These are phyloP conservation scores for Probaryconus sp. DNA, from an alignment of 1,140 invertebrate genomes.

Conservation along the genomic window DNA sequence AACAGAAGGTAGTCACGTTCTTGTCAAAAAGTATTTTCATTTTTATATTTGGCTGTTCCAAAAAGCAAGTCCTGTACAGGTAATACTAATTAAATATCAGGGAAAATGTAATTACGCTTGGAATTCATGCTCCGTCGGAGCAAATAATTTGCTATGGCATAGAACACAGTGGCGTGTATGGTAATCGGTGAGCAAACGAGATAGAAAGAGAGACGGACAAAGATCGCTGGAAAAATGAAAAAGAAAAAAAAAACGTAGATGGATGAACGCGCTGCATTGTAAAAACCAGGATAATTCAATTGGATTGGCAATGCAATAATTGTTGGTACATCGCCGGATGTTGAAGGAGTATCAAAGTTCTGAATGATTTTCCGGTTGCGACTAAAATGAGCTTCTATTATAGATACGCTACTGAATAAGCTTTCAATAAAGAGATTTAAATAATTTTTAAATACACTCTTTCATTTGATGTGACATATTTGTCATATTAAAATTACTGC, in stretches of 20 bases:
- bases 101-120: constrained; percentile 78
- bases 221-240: constrained; percentile 24
- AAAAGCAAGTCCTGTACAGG: constrained; percentile 60
- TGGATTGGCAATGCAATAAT: constrained; percentile 70
- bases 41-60: constrained; percentile 54
- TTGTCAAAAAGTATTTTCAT: constrained; percentile 34
- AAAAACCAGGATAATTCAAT: constrained; percentile 73
- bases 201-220: constrained; percentile 53
- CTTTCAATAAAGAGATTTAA: too few relatives aligned
- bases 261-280: constrained; percentile 68
- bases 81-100: constrained; percentile 79
- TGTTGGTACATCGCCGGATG: constrained; percentile 57
- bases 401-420: background rate
- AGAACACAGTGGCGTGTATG: constrained; percentile 73
- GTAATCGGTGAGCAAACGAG: constrained; percentile 69
- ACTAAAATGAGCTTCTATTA: background rate
- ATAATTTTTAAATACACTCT: too few relatives aligned
- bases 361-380: background rate
- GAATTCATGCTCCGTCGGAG: constrained; percentile 78
- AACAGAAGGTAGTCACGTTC: constrained; percentile 8
- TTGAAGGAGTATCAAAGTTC: constrained; percentile 18
- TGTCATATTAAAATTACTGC: too few relatives aligned
- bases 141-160: constrained; percentile 77
- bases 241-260: constrained; percentile 41
- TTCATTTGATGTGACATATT: too few relatives aligned